Percentiles rank a stretch among this genome's conserved stretches.
These are phyloP conservation scores for Mionectes macconnelli DNA, from an alignment of 2,113 vertebrate genomes.

Conservation along the genomic window DNA sequence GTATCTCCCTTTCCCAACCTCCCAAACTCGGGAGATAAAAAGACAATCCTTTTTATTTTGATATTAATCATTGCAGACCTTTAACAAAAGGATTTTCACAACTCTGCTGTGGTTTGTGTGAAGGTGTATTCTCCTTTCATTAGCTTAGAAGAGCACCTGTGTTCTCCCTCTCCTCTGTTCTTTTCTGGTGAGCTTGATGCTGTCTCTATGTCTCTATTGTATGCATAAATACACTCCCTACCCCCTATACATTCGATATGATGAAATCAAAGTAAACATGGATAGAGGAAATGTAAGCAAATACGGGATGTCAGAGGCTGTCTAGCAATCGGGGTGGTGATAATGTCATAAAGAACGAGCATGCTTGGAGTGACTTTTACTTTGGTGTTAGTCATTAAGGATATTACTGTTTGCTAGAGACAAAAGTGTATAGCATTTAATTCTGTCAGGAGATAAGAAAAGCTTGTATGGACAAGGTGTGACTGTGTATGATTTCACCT, in stretches of 20 bases:
- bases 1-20: not conserved
- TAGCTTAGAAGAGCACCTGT: not conserved
- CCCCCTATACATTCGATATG: not conserved
- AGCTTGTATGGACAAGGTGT: not conserved
- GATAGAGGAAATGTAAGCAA: not conserved
- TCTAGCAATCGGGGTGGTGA: not conserved
- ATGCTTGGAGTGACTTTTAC: not conserved
- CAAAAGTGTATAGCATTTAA: not conserved
- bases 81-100: not conserved
- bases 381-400: not conserved
- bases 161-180: not conserved
- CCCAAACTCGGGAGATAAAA: not conserved
- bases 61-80: not conserved
- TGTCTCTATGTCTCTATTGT: not conserved
- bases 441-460: conserved; percentile 12
- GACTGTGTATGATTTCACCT: conserved; percentile 30
- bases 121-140: not conserved
- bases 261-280: not conserved
- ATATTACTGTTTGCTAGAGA: not conserved
- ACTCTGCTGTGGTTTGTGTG: not conserved
- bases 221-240: not conserved
- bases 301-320: not conserved
- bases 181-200: not conserved
- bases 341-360: not conserved
- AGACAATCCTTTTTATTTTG: not conserved